These are phyloP conservation scores for Actinostola sp. DNA, from an alignment of 92 coral and sea anemone genomes.

Conservation along the genomic window DNA sequence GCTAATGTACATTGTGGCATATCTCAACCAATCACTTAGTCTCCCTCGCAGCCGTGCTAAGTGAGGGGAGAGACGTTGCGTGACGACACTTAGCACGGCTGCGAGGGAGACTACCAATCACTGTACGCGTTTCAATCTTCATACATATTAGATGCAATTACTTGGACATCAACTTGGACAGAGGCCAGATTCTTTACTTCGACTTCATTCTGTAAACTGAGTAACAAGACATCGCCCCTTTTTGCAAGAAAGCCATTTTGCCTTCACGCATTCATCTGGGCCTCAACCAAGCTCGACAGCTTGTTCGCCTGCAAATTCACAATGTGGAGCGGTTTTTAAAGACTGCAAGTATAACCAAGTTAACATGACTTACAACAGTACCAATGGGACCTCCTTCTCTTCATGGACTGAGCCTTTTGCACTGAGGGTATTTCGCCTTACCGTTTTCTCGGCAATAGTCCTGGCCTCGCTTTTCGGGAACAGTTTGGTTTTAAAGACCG, in stretches of 20 bases:
- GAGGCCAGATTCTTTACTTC: not conserved
- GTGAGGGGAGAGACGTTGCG: too few species aligned
- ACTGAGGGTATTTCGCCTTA: conserved; percentile 26
- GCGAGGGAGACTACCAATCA: conserved; percentile 9
- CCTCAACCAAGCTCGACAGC: not conserved
- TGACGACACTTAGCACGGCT: too few species aligned
- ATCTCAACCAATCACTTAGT: too few species aligned
- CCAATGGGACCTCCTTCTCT: not conserved
- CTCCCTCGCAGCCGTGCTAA: too few species aligned
- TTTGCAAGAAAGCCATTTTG: not conserved
- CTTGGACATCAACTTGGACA: not conserved
- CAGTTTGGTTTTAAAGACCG: conserved; percentile 43
- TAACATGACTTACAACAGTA: not conserved
- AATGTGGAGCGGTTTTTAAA: too few species aligned
- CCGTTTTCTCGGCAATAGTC: conserved; percentile 27
- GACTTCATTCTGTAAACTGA: too few species aligned
- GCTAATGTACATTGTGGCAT: too few species aligned
- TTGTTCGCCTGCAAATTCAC: too few species aligned
- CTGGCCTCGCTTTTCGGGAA: conserved; percentile 54
- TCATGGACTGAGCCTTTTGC: conserved; percentile 23
- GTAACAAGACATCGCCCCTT: not conserved
- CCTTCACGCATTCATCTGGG: not conserved
- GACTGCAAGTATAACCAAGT: too few species aligned
- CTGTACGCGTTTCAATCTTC: not conserved
- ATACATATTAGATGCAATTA: not conserved